These are phyloP conservation scores for Trigoniulus corallinus DNA, from an alignment of 1,140 invertebrate species.

Conservation along the genomic window DNA sequence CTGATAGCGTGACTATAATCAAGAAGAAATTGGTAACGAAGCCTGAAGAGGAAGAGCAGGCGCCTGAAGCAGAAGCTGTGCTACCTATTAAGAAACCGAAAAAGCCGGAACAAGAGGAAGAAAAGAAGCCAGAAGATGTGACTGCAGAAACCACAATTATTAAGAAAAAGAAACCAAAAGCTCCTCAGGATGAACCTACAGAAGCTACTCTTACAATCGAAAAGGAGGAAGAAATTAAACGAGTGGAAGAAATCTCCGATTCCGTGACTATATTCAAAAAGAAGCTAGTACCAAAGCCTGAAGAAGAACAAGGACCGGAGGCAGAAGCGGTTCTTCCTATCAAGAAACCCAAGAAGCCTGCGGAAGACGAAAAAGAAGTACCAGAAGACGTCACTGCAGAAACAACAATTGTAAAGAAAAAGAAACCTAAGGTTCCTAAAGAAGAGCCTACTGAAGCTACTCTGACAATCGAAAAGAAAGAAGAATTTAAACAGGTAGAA, in stretches of 20 bases:
- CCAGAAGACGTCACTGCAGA: conserved; percentile 10
- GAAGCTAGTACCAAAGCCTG: conserved; percentile 18
- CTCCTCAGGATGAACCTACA: not conserved
- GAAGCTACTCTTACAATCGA: conserved; percentile 30
- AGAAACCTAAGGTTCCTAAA: conserved; percentile 15
- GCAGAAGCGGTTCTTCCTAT: not conserved
- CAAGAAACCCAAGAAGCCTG: conserved; percentile 5
- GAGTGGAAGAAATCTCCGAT: conserved; percentile 19
- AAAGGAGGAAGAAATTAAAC: conserved; percentile 34
- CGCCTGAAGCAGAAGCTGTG: too few species aligned
- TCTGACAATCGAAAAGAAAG: conserved; percentile 1
- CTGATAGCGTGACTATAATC: not conserved
- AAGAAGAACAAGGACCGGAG: conserved; percentile 18
- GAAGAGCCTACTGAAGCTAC: not conserved
- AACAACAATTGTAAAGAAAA: conserved; percentile 8
- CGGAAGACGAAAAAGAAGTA: conserved; percentile 9
- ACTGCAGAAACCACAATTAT: conserved; percentile 9
- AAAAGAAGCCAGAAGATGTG: conserved; percentile 18
- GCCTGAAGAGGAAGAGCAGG: too few species aligned
- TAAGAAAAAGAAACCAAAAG: conserved; percentile 22
- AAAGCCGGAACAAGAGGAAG: too few species aligned
- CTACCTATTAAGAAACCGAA: too few species aligned
- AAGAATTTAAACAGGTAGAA: conserved; percentile 19
- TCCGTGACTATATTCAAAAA: conserved; percentile 6
- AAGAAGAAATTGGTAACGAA: conserved; percentile 5